Evolutionary conservation across 2,797 vertebrate genomes (phyloP), one percentile per base, ranked within the genome.

Genomic region (Pterois miles): DNA sequence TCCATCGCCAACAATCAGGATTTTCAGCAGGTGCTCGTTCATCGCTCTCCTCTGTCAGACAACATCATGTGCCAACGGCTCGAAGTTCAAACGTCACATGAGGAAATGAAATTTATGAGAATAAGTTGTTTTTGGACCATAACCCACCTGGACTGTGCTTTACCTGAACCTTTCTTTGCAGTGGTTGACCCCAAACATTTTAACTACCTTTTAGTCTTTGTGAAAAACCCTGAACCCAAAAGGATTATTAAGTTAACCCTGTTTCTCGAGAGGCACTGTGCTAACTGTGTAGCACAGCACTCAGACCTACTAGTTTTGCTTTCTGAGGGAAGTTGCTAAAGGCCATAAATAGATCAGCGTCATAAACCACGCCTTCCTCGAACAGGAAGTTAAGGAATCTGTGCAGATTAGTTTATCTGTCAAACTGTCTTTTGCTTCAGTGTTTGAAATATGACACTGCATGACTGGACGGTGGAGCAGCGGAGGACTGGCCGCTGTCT

Each of bases 1-100:
- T 43, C 89, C 93, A 71, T 97, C 96, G 0, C 97, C 97, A 18
- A 97, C 86, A n/a, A 97, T 90, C 78, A 97, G 90, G 70, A 97
- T 95, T 84, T 97, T 97, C 88, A 97, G 94, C 91, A 96, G 80
- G 31, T 95, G 94, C 78, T 97, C 96, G 0, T 50, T 74, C 88
- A 91, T 87, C 1, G 12, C 53, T 75, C 29, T 31, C 11, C 34
- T 68, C 66, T 4, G 14, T 48, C 36, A 29, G 4, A 60, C 40
- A 10, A 3, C 48, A 27, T 14, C 34, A 16, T 11, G 50, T 25
- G 36, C 4, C 27, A 16, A 18, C 2, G 2, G 76, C 53, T 84
- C 82, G 82, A 85, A 80, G 76, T 69, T 74, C 84, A 76, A 46
- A 52, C 20, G 0, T 36, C 23, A 34, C 8, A 16, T 62, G 36